Evolutionary conservation across 2,113 vertebrate species (phyloP).

Genomic region (Rattus rattus): DNA sequence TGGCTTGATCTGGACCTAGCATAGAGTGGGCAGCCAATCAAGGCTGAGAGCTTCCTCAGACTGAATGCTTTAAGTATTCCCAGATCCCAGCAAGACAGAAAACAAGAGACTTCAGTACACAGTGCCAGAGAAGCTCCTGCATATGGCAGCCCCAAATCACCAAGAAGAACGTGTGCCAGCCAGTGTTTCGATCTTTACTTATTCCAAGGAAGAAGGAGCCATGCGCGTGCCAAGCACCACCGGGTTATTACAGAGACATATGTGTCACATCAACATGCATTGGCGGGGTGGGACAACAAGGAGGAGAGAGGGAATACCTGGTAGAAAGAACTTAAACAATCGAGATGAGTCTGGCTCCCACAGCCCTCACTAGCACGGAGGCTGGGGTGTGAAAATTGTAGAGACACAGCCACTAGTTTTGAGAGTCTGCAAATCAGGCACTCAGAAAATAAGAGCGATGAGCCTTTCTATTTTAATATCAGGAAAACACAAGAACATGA

Average conservation of each 20-base stretch:
- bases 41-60: background rate
- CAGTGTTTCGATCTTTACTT: background rate
- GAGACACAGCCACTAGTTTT: background rate
- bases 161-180: background rate
- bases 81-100: constrained; percentile 58
- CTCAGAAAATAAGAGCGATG: background rate
- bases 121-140: constrained; percentile 8
- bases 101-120: constrained; percentile 12
- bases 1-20: background rate
- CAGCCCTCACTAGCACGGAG: background rate
- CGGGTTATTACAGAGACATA: constrained; percentile 64
- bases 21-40: background rate
- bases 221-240: background rate
- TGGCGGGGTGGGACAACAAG: constrained; percentile 41
- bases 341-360: background rate
- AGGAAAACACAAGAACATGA: constrained; percentile 24
- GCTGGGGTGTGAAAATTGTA: constrained; percentile 6
- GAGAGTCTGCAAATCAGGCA: constrained; percentile 12
- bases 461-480: constrained; percentile 67
- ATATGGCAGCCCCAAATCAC: background rate
- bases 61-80: constrained; percentile 53
- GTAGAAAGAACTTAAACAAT: constrained; percentile 59
- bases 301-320: constrained; percentile 52
- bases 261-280: constrained; percentile 40
- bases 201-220: constrained; percentile 28